Evolutionary conservation across 1,140 invertebrate genomes (phyloP).

Genomic region (Drosophila malerkotliana): DNA sequence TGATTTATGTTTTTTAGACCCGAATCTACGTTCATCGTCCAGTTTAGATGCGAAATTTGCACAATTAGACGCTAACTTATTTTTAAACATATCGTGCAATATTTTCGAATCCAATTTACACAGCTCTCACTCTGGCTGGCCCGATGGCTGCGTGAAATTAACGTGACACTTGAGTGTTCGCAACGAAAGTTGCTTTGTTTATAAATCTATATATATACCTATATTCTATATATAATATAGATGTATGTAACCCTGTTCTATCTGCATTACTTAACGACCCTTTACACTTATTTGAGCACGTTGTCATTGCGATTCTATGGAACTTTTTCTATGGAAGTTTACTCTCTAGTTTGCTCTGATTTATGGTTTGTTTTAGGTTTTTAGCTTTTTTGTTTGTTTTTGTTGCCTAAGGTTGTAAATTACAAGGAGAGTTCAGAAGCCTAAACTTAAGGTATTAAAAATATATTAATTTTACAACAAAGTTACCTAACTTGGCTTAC

Average conservation of each 20-base stretch:
- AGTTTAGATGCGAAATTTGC: slow-evolving; percentile 30
- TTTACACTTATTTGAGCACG: background rate
- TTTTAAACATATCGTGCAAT: slow-evolving; percentile 71
- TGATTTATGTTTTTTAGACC: slow-evolving; percentile 48
- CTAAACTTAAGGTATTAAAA: too few species aligned
- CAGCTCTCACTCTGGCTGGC: background rate
- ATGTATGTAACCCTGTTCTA: slow-evolving; percentile 5
- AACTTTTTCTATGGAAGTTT: background rate
- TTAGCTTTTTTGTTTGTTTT: too few species aligned
- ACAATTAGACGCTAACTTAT: slow-evolving; percentile 60
- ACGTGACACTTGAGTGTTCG: slow-evolving; percentile 58
- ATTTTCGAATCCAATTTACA: slow-evolving; percentile 73
- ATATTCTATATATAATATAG: background rate
- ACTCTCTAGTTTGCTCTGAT: background rate
- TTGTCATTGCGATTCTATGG: background rate
- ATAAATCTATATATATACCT: background rate
- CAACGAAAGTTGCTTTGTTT: slow-evolving; percentile 12
- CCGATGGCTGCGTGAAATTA: slow-evolving; percentile 58
- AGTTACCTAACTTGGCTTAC: too few species aligned
- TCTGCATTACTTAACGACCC: slow-evolving; percentile 34
- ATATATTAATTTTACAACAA: too few species aligned
- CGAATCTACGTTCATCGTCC: slow-evolving; percentile 2
- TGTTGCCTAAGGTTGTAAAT: too few species aligned
- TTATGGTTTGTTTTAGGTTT: background rate
- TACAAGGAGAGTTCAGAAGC: too few species aligned